Evolutionary conservation across 2,888 invertebrate species (phyloP).

Genomic region (Chironomus tentans): DNA sequence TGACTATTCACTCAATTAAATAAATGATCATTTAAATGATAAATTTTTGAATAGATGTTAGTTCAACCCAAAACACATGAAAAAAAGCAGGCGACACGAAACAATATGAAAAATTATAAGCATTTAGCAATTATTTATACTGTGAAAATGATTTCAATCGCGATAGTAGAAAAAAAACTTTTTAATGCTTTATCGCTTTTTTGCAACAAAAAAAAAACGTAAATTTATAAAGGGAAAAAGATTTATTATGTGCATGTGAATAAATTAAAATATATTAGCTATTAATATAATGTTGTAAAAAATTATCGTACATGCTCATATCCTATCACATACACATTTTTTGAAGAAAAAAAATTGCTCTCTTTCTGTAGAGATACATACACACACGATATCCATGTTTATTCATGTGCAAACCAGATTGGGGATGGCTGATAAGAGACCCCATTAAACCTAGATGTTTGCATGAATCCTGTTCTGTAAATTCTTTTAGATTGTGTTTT

Average conservation of each 20-base stretch:
- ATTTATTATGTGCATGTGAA: slow-evolving; percentile 27
- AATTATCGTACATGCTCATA: slow-evolving; percentile 18
- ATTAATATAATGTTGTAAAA: slow-evolving; percentile 24
- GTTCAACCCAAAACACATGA: too few species aligned
- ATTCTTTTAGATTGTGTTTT: too few species aligned
- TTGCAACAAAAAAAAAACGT: not conserved
- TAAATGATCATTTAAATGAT: not conserved
- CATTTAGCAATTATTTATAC: slow-evolving; percentile 20
- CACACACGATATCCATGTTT: slow-evolving; percentile 18
- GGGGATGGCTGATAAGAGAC: slow-evolving; percentile 14
- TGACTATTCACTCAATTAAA: not conserved
- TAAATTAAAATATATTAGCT: slow-evolving; percentile 27
- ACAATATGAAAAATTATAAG: not conserved
- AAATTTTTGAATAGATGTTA: not conserved
- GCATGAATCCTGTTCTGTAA: not conserved
- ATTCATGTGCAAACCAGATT: slow-evolving; percentile 26
- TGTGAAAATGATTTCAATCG: slow-evolving; percentile 8
- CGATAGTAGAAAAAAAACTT: not conserved
- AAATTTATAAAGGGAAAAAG: not conserved
- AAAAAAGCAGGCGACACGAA: too few species aligned
- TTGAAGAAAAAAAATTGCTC: not conserved
- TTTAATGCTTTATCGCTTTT: slow-evolving; percentile 20
- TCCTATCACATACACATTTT: not conserved
- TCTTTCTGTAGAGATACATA: not conserved
- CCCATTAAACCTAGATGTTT: not conserved